A percentile compares a stretch with the other conserved stretches of the same genome.
Conservation (phyloP, 2,888 invertebrate genomes). For the Globia sparganii region DNA sequence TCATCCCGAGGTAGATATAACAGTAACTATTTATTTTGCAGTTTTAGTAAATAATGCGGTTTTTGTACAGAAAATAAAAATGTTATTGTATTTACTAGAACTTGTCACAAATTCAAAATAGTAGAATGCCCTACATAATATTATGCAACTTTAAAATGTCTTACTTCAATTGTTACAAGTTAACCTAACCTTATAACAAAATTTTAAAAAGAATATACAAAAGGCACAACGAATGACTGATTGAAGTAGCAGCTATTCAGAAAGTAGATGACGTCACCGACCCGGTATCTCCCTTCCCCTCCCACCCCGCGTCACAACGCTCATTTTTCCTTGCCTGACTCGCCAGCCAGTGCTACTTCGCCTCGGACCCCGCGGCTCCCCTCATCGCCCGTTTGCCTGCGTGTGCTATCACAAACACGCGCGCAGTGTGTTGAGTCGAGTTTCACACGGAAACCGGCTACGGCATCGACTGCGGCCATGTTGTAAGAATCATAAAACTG, state of each 20-base stretch:
- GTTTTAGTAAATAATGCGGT: background rate
- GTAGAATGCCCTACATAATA: background rate
- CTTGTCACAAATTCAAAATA: background rate
- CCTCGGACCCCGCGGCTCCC: slow-evolving; percentile 63
- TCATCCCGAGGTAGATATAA: too few species aligned
- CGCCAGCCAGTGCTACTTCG: slow-evolving; percentile 62
- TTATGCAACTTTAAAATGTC: slow-evolving; percentile 21
- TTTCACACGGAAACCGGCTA: slow-evolving; percentile 90
- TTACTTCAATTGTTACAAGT: slow-evolving; percentile 8
- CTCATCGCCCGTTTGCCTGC: slow-evolving; percentile 61
- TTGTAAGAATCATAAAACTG: slow-evolving; percentile 87
- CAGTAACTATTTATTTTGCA: background rate
- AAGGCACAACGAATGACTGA: slow-evolving; percentile 60
- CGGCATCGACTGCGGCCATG: slow-evolving; percentile 87
- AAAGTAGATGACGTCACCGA: slow-evolving; percentile 88
- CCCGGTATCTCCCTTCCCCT: slow-evolving; percentile 82
- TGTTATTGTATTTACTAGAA: too few species aligned
- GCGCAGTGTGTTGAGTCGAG: slow-evolving; percentile 85
- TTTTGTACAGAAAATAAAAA: background rate
- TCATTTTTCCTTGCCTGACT: slow-evolving; percentile 70
- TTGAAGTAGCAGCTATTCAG: slow-evolving; percentile 78
- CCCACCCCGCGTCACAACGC: slow-evolving; percentile 74
- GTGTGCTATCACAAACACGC: slow-evolving; percentile 82
- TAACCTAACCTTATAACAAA: slow-evolving; percentile 17
- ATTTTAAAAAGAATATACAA: slow-evolving; percentile 30